Conservation (phyloP, 2,113 vertebrate species). For the Pelmatolapia mariae region DNA sequence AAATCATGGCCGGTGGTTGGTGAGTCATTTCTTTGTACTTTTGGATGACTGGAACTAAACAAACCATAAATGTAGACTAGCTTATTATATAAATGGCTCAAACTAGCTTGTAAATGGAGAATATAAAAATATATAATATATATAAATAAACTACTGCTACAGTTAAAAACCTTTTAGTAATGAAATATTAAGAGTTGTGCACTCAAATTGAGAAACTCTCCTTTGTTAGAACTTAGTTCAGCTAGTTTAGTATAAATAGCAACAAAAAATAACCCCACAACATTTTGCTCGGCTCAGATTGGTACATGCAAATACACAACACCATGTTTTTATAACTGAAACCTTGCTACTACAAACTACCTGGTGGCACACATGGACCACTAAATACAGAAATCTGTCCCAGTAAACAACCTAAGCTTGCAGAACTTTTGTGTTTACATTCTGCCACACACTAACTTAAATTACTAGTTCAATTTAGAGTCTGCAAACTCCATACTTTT, state of each 20-base stretch:
- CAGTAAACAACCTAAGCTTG: neutral
- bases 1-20: slow-evolving; percentile 97
- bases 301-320: neutral
- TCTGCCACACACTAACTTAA: neutral
- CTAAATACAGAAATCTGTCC: neutral
- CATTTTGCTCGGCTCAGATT: neutral
- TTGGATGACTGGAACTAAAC: neutral
- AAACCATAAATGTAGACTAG: neutral
- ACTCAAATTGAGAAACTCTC: neutral
- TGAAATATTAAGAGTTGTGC: neutral
- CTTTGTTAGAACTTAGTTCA: neutral
- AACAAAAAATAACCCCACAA: neutral
- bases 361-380: neutral
- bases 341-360: neutral
- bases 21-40: slow-evolving; percentile 65
- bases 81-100: neutral
- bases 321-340: neutral
- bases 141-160: neutral
- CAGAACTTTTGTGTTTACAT: neutral
- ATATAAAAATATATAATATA: neutral
- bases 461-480: neutral
- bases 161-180: neutral
- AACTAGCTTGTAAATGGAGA: neutral
- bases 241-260: neutral
- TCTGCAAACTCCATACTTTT: neutral